Base-by-base conservation (phyloP, 2,888 invertebrate genomes). In the Acanthosepion lycidas region DNA sequence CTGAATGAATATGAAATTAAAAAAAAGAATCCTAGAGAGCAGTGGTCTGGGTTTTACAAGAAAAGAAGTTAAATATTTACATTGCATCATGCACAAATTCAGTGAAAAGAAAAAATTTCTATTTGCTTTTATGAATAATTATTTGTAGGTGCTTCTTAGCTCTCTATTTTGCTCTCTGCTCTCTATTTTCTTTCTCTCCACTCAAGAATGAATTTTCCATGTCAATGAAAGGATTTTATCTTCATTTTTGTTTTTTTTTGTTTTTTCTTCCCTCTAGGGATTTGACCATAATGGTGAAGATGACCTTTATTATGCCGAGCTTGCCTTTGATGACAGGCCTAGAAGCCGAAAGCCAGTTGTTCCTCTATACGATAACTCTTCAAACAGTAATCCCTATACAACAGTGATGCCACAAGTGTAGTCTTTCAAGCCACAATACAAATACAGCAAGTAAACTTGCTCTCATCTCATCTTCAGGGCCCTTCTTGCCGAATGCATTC, bases 211-310 rank as follows among this genome's bases (percentile, higher is more conserved):
- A 78, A 78, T 78, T 78, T 91, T 23, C 42, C 4, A 3, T 23
- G 28, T 49, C 42, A 92, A 92, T 26, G 12, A 92, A 28, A 92
- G 23, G 9, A 23, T 9, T 12, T 2, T 92, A 48, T 6, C 6
- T 26, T 48, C 49, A 9, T 92, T 6, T 48, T 48, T 92, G 18
- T 12, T 49, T 33, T 1, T 33, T 33, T 18, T 28, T 51, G 49
- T 15, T 9, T 91, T 23, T 91, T 33, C 42, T 33, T 33, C 23
- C 48, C 20, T 20, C 26, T 15, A 92, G 92, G 92, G 92, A 92
- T 92, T 92, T 23, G 92, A 92, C 92, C 48, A 92, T 92, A 28
- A 51, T 12, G 92, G 92, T 33, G 92, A 92, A n/a, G 92, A 92
- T 48, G 92, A 92, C 49, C 42, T 92, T 49, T 49, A 51, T 92